Base-by-base conservation (phyloP, 2,113 vertebrate species). In the Indri indri region DNA sequence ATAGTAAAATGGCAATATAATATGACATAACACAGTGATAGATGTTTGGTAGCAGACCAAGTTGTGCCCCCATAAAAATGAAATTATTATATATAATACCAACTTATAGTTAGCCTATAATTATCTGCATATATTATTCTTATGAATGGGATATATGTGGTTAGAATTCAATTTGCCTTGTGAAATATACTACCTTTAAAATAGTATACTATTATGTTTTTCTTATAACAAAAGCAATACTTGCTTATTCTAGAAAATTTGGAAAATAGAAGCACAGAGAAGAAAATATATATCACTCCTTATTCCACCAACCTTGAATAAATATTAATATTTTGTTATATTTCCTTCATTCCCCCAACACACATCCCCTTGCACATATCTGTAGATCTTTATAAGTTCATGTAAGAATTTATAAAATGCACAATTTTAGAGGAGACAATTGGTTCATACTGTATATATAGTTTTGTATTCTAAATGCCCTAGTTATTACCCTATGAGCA, bases 101-200 rank as follows among this genome's bases (percentile, higher is more conserved):
- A 90, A 42, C 6, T 89, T 65, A 65, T 52, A 37, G 66, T 88
- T 76, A 86, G 16, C 25, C 10, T 90, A 1, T 86, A 81, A 47
- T 37, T 88, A 30, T 79, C 25, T 91, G 17, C 27, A 61, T 70
- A 25, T 79, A 73, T 34, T 23, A 81, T 81, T 73, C 3, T 83
- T 83, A 63, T 70, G 52, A 82, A 54, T 88, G 9, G 9, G n/a
- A 61, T 63, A 68, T 71, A 63, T 87, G 59, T 91, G 50, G 59
- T 82, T 90, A 88, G 50, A 83, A 91, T 93, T 79, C n/a, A 83
- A 0, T 94, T 93, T 88, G 61, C 37, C 34, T 94, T 94, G 25
- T 76, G 47, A 88, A 97, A 65, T 82, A 47, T 65, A 65, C 18
- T 89, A 89, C 13, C 16, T 94, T 88, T 88, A 94, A 94, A 94